Evolutionary conservation across 2,888 invertebrate genomes (phyloP).

Genomic region (Mystacides longicornis): DNA sequence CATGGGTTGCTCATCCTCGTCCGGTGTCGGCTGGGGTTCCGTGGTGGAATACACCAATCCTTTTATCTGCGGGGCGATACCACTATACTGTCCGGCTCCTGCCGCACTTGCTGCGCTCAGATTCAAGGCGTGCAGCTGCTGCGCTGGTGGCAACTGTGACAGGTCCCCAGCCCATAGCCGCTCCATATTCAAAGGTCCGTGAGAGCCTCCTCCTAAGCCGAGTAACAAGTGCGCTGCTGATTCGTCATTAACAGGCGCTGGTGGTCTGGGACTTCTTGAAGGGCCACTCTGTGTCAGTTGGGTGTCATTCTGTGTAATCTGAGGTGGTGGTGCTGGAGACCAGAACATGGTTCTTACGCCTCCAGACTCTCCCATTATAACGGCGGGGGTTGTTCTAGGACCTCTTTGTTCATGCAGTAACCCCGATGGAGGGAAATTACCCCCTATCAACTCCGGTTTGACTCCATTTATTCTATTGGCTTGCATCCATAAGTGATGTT

Average conservation of each 20-base stretch:
- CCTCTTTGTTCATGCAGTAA: constrained; percentile 39
- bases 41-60: constrained; percentile 41
- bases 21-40: constrained; percentile 47
- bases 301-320: constrained; percentile 40
- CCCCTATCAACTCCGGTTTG: constrained; percentile 74
- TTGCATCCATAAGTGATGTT: constrained; percentile 44
- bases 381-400: constrained; percentile 67
- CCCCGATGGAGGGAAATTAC: constrained; percentile 44
- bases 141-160: constrained; percentile 74
- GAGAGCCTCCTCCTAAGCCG: constrained; percentile 63
- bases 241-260: constrained; percentile 40
- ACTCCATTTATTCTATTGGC: constrained; percentile 67
- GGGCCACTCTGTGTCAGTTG: constrained; percentile 45
- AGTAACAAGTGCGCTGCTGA: constrained; percentile 64
- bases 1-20: constrained; percentile 88
- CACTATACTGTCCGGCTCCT: constrained; percentile 38
- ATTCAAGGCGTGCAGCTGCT: constrained; percentile 72
- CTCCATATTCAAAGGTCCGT: constrained; percentile 81
- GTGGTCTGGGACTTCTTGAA: constrained; percentile 33
- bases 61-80: constrained; percentile 36
- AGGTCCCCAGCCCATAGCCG: constrained; percentile 84
- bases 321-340: constrained; percentile 54
- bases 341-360: constrained; percentile 70
- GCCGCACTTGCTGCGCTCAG: constrained; percentile 49
- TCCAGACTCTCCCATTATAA: constrained; percentile 90